Base-by-base conservation (phyloP, 2,797 vertebrate species). In the Anguilla megastoma region DNA sequence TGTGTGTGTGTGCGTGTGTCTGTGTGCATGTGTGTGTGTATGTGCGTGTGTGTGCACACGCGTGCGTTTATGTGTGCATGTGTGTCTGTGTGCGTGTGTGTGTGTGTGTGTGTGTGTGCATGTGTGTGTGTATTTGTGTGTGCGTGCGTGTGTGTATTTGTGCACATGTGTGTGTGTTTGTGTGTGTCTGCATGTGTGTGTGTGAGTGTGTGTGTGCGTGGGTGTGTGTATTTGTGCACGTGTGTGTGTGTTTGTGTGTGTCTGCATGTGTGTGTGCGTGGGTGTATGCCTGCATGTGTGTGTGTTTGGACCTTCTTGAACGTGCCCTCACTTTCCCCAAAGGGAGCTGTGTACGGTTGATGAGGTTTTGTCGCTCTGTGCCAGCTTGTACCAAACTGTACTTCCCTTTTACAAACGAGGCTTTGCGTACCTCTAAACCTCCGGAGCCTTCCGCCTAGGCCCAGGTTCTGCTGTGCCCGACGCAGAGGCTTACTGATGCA, bases 1-100 rank as follows among this genome's bases (percentile, higher is more conserved):
- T 86, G 41, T 69, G 24, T 84, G 54, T 85, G 27, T 85, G 56
- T 63, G 30, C 1, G 41, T 85, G 85, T 85, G 33, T 66, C 8
- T 48, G 63, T 71, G 30, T 66, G 45, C 7, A 8, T 54, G 21
- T 54, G 8, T 71, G 52, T 54, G 30, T n/a, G 18, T 60, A 48
- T 79, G 69, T 79, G 71, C 2, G 33, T 10, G 74, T 80, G 21
- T 9, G 7, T 63, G 52, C 0, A 5, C 48, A 7, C n/a, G 9
- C 48, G 12, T 48, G 41, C 3, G 33, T n/a, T 3, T 74, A 7
- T 74, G 7, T 27, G 10, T 86, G n/a, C 5, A 7, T 74, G n/a
- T 27, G 10, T 86, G 45, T 86, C 14, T 33, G 9, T 71, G 12
- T 86, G 21, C 2, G 52, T 36, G 12, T 79, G 52, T 27, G 18